Evolutionary conservation across 2,888 invertebrate genomes (phyloP), one percentile per base, ranked within the genome.

Genomic region (Noctua janthe): DNA sequence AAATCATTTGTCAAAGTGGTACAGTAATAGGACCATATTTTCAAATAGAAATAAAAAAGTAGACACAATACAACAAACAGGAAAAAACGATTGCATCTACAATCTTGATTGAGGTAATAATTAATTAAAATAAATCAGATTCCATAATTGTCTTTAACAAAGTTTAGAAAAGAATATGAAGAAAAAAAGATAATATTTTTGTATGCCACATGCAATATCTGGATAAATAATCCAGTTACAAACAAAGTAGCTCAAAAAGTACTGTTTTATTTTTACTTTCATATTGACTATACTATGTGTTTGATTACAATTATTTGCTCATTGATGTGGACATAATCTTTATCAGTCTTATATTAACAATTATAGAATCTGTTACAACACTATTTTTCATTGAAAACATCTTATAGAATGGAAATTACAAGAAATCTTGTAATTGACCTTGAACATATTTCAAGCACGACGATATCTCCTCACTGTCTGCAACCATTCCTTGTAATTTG

Each of bases 381-480:
- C 17, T 49, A 67, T 75, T 74, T 54, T 79, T 56, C 54, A 29
- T 23, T 15, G 64, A 56, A 71, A 76, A 11, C 47, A 67, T 43
- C 4, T 10, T 29, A 73, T 74, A 67, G 3, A 56, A 54, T 47
- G 79, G 43, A 77, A 78, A 78, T 84, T 89, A 89, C 80, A 85
- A 81, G 72, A 69, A 80, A 54, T 82, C 85, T 82, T 89, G 90
- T 75, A 92, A 67, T 73, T 94, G 93, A 6, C 93, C 94, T 79
- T 95, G 94, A 54, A 97, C 91, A 86, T 93, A 95, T 85, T 97
- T 97, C 43, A 97, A 87, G 87, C 97, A 97, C 3, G 96, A 95
- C 51, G 95, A 95, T 39, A 97, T 93, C 67, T 97, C 97, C 75
- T 97, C 97, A 86, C 96, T 97, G 83, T 97, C 97, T 2, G 94